These are phyloP conservation scores for Ichneumoninae sp. DNA, from an alignment of 2,888 invertebrate genomes.

Conservation along the genomic window DNA sequence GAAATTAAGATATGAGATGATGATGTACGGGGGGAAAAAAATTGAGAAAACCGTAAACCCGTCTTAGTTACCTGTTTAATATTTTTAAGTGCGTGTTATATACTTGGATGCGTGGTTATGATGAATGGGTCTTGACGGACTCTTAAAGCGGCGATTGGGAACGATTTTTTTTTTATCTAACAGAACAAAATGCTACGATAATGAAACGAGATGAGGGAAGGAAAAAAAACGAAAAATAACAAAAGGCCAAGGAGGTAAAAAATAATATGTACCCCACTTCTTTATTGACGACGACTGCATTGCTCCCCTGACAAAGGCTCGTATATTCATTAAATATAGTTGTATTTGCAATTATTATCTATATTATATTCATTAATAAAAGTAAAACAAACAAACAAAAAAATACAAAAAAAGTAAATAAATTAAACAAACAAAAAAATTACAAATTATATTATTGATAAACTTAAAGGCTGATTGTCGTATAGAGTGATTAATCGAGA, in stretches of 20 bases:
- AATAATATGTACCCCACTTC: slow-evolving; percentile 71
- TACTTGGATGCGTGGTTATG: slow-evolving; percentile 60
- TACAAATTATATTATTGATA: slow-evolving; percentile 71
- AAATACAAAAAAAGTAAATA: slow-evolving; percentile 41
- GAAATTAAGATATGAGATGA: slow-evolving; percentile 57
- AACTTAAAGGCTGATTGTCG: slow-evolving; percentile 61
- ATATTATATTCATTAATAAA: slow-evolving; percentile 76
- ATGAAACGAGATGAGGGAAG: slow-evolving; percentile 39
- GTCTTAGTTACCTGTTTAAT: slow-evolving; percentile 67
- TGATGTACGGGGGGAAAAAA: slow-evolving; percentile 11
- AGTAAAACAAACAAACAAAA: slow-evolving; percentile 61
- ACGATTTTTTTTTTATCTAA: slow-evolving; percentile 9
- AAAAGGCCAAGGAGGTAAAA: slow-evolving; percentile 65
- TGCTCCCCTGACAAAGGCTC: slow-evolving; percentile 81
- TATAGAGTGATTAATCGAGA: slow-evolving; percentile 52
- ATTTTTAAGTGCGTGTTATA: slow-evolving; percentile 72
- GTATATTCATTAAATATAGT: slow-evolving; percentile 79
- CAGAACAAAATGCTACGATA: slow-evolving; percentile 20
- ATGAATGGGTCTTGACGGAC: slow-evolving; percentile 64
- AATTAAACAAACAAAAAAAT: slow-evolving; percentile 38
- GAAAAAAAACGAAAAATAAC: slow-evolving; percentile 40
- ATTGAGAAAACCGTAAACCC: slow-evolving; percentile 54
- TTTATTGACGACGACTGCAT: slow-evolving; percentile 80
- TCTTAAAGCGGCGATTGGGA: slow-evolving; percentile 60
- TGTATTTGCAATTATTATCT: slow-evolving; percentile 81